phyloP scores from a whole-genome alignment of 1,140 invertebrate genomes.

The Drosophila pseudoananassae region DNA sequence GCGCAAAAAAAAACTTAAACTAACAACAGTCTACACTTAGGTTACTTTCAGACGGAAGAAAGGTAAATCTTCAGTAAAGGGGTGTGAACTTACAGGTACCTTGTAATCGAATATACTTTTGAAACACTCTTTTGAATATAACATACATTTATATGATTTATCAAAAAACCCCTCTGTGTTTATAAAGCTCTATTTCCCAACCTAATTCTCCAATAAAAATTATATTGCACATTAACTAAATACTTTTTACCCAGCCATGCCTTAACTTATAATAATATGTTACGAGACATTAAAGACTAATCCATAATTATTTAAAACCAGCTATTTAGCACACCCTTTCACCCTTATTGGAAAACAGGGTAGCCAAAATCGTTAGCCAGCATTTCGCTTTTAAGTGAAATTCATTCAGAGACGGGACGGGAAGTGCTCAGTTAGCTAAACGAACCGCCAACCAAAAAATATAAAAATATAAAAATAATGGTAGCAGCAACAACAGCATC shows the following conservation, averaged over 20 bases:
- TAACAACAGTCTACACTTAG: slow-evolving; percentile 22
- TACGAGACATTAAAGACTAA: background rate
- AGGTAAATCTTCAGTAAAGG: slow-evolving; percentile 17
- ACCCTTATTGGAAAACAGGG: background rate
- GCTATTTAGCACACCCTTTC: background rate
- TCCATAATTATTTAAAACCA: background rate
- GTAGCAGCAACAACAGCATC: slow-evolving; percentile 22
- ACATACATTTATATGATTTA: too few species aligned
- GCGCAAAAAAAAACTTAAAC: slow-evolving; percentile 49
- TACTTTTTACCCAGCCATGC: background rate
- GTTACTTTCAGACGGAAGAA: slow-evolving; percentile 6
- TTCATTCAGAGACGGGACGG: slow-evolving; percentile 57
- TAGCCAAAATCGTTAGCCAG: slow-evolving; percentile 44
- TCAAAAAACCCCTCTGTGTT: too few species aligned
- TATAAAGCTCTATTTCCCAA: too few species aligned
- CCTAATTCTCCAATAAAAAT: background rate
- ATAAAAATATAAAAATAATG: background rate
- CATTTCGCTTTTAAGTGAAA: slow-evolving; percentile 67
- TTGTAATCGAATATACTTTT: slow-evolving; percentile 1
- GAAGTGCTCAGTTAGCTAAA: slow-evolving; percentile 28
- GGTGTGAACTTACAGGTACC: slow-evolving; percentile 17
- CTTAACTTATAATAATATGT: background rate
- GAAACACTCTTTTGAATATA: too few species aligned
- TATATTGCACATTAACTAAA: background rate
- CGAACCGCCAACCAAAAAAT: slow-evolving; percentile 20